These are phyloP conservation scores for Gymnoscopelus braueri DNA, from an alignment of 2,797 vertebrate genomes.

Conservation along the genomic window DNA sequence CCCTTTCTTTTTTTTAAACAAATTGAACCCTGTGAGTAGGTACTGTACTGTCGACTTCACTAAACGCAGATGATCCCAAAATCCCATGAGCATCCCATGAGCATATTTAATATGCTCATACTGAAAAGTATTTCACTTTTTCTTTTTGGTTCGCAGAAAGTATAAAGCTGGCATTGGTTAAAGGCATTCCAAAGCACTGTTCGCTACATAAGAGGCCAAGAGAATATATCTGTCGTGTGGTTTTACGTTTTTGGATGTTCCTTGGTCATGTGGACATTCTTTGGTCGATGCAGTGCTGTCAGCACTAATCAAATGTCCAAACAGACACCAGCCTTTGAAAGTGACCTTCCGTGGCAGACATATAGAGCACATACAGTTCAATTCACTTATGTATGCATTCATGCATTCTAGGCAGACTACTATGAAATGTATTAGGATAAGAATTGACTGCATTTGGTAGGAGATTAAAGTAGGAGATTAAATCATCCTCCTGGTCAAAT, in stretches of 20 bases:
- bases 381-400: background rate
- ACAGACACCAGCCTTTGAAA: constrained; percentile 14
- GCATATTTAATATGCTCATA: background rate
- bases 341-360: background rate
- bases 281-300: constrained; percentile 25
- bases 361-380: background rate
- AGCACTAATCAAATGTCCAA: constrained; percentile 10
- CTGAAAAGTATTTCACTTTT: constrained; percentile 6
- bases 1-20: no score
- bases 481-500: background rate
- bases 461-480: background rate
- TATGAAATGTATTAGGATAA: background rate
- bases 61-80: constrained; percentile 4
- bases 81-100: no score
- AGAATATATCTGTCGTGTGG: constrained; percentile 29
- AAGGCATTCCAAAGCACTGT: constrained; percentile 5
- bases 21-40: background rate
- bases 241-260: constrained; percentile 23
- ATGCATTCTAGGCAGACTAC: background rate
- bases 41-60: background rate
- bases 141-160: constrained; percentile 8
- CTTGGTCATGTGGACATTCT: constrained; percentile 3
- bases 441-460: background rate
- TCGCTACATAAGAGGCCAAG: constrained; percentile 13
- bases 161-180: constrained; percentile 18